Conservation (phyloP, 1,140 invertebrate species). For the Teleogryllus occipitalis region DNA sequence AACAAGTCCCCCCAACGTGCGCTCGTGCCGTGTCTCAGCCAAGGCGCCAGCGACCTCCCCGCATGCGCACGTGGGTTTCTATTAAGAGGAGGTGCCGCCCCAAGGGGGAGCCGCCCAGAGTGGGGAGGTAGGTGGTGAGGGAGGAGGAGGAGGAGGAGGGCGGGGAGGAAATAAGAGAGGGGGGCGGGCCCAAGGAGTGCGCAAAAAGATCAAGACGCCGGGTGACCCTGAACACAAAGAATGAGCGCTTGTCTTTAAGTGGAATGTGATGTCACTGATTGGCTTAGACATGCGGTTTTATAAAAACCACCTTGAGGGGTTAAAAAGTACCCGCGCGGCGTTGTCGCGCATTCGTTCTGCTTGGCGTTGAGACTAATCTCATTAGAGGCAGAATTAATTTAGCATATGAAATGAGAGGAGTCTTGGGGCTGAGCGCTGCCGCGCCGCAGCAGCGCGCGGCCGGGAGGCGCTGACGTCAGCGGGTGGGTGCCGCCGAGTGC, state of each 20-base stretch:
- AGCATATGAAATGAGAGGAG: background rate
- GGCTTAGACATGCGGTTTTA: background rate
- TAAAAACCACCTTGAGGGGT: background rate
- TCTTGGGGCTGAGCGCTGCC: background rate
- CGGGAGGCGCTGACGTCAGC: background rate
- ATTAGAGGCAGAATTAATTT: constrained; percentile 5
- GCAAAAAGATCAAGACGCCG: background rate
- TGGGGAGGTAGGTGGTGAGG: background rate
- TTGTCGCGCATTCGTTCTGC: background rate
- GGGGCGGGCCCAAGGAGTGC: background rate
- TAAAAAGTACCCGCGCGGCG: background rate
- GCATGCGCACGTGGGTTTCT: background rate
- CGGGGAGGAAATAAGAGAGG: background rate
- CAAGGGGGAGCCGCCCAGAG: background rate
- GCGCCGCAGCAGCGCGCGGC: too few species aligned
- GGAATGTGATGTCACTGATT: constrained; percentile 4
- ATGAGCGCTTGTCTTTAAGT: background rate
- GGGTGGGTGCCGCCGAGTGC: background rate
- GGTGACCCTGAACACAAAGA: background rate
- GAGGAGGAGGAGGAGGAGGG: background rate
- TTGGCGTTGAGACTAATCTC: constrained; percentile 3
- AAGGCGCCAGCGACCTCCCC: background rate
- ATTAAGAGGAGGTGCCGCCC: background rate
- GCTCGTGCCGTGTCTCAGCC: background rate
- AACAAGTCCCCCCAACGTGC: background rate